Percentiles rank a stretch among this genome's conserved stretches.
Evolutionary conservation across 2,797 vertebrate genomes (phyloP).

Genomic region (Lepilemur septentrionalis): DNA sequence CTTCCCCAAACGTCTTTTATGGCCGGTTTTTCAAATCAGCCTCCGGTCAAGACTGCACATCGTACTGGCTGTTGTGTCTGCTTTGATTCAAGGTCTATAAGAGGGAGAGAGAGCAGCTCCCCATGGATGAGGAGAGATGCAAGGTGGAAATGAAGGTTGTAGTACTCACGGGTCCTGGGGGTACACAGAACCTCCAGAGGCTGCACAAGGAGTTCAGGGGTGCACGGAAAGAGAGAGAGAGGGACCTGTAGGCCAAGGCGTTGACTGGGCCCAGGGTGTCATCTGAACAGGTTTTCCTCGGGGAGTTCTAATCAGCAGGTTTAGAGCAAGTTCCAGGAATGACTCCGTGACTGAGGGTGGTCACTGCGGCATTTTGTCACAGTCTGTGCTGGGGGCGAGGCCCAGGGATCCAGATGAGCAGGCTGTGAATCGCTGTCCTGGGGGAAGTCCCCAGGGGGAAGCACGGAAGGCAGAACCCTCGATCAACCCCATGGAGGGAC

Average conservation of each 20-base stretch:
- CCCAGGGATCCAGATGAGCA: neutral
- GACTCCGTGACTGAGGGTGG: neutral
- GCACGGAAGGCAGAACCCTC: neutral
- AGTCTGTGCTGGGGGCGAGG: neutral
- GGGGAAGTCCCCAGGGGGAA: neutral
- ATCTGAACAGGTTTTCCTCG: neutral
- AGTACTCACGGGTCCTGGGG: neutral
- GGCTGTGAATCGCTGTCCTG: neutral
- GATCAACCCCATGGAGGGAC: neutral
- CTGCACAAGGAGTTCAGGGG: neutral
- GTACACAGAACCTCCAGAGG: neutral
- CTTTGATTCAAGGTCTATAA: neutral
- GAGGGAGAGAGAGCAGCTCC: neutral
- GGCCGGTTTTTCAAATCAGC: neutral
- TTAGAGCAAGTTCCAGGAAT: neutral
- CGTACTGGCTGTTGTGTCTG: neutral
- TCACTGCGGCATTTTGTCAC: too few relatives aligned
- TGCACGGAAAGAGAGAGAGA: neutral
- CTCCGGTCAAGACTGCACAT: fast-evolving
- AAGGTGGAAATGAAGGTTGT: neutral
- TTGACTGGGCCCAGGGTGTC: neutral
- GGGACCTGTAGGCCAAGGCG: neutral
- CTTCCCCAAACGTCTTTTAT: neutral
- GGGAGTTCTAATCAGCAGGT: neutral
- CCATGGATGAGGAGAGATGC: neutral